Conservation (phyloP, 2,113 vertebrate species). For the Sprattus sprattus region DNA sequence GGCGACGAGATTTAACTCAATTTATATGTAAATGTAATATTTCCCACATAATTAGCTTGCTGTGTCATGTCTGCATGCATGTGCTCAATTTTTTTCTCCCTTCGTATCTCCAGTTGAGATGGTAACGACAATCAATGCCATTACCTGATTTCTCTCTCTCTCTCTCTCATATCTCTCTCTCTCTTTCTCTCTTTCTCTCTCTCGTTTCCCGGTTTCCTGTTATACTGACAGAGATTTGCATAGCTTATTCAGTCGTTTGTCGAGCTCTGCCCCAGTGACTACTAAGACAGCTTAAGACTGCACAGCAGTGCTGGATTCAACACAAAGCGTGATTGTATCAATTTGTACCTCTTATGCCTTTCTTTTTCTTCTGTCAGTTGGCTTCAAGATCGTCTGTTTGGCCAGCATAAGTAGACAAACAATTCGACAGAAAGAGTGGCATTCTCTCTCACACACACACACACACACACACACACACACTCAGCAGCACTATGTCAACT, state of each 20-base stretch:
- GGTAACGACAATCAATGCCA: conserved; percentile 42
- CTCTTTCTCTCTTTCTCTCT: conserved; percentile 35
- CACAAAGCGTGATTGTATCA: conserved; percentile 6
- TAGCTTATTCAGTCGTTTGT: conserved; percentile 16
- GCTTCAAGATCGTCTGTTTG: background rate
- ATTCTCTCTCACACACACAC: too few relatives aligned
- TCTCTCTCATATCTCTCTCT: conserved; percentile 40
- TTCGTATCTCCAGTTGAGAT: conserved; percentile 47
- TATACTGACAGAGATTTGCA: conserved; percentile 41
- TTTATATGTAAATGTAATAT: conserved; percentile 74
- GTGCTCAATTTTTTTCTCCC: conserved; percentile 44
- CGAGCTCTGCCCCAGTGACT: conserved; percentile 16
- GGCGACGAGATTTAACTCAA: conserved; percentile 65
- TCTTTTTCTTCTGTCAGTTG: background rate
- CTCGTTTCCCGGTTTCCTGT: conserved; percentile 23
- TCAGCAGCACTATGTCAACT: too few relatives aligned
- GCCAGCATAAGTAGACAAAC: background rate
- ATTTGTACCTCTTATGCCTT: background rate
- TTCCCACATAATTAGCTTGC: conserved; percentile 68
- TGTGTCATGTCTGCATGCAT: conserved; percentile 56
- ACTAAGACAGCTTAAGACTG: background rate
- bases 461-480: too few relatives aligned
- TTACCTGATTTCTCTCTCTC: conserved; percentile 46
- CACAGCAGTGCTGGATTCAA: conserved; percentile 31
- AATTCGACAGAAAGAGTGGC: background rate